Evolutionary conservation across 92 coral and sea anemone genomes (phyloP).

Genomic region (Pocillopora meandrina): DNA sequence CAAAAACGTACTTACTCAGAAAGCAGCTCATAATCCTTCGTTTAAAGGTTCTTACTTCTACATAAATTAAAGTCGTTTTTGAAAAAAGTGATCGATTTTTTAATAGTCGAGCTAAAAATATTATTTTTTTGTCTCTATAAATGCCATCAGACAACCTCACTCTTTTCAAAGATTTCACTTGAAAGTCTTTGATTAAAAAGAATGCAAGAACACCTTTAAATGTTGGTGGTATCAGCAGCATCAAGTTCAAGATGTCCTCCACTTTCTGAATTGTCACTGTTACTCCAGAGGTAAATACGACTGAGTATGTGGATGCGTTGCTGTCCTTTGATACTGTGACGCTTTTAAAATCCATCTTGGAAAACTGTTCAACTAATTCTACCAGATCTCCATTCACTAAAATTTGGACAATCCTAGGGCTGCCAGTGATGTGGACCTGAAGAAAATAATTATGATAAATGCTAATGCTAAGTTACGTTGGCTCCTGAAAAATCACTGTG

Average conservation of each 20-base stretch:
- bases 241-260: constrained; percentile 39
- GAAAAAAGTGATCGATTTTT: no score
- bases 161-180: no score
- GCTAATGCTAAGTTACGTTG: not conserved
- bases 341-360: constrained; percentile 50
- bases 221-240: constrained; percentile 43
- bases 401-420: constrained; percentile 28
- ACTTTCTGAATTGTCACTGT: constrained; percentile 57
- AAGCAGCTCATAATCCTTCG: no score
- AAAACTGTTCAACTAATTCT: constrained; percentile 52
- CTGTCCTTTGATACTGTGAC: constrained; percentile 45
- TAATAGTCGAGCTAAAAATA: no score
- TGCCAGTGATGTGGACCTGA: constrained; percentile 68
- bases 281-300: constrained; percentile 56
- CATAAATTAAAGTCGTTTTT: no score
- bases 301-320: constrained; percentile 56
- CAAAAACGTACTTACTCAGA: no score
- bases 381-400: constrained; percentile 64
- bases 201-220: constrained; percentile 33
- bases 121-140: no score
- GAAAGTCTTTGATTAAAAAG: no score
- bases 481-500: not conserved
- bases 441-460: not conserved
- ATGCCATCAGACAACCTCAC: no score
- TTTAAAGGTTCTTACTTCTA: no score